These are phyloP conservation scores for Cryptus viduatorius DNA, from an alignment of 2,888 invertebrate genomes.

Conservation along the genomic window DNA sequence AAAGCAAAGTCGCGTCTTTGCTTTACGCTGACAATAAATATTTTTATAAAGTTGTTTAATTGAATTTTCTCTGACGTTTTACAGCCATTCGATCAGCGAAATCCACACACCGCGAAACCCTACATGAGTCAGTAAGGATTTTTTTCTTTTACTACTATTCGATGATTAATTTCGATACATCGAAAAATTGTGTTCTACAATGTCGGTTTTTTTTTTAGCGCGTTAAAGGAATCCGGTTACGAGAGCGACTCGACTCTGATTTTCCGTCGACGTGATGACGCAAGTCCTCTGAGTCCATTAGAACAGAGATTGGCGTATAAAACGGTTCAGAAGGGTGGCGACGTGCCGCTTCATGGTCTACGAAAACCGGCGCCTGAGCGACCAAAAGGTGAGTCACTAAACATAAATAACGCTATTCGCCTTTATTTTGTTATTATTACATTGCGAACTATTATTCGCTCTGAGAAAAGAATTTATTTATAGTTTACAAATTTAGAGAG, in stretches of 20 bases:
- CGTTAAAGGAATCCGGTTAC: slow-evolving; percentile 95
- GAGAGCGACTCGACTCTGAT: slow-evolving; percentile 96
- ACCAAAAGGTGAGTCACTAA: slow-evolving; percentile 88
- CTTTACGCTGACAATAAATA: slow-evolving; percentile 21
- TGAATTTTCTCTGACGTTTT: slow-evolving; percentile 68
- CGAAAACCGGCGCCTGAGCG: slow-evolving; percentile 95
- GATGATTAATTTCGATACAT: slow-evolving; percentile 12
- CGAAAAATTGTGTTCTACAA: slow-evolving; percentile 3
- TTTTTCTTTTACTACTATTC: neutral
- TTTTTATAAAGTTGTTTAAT: slow-evolving; percentile 1
- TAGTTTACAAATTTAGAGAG: too few relatives aligned
- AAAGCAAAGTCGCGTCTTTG: slow-evolving; percentile 8
- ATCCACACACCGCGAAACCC: slow-evolving; percentile 90
- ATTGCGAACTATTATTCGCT: too few relatives aligned
- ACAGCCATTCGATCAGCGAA: slow-evolving; percentile 89
- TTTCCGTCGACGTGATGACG: slow-evolving; percentile 91
- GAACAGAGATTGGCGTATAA: slow-evolving; percentile 94
- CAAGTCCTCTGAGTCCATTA: slow-evolving; percentile 91
- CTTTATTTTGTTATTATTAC: slow-evolving; percentile 32
- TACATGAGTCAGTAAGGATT: slow-evolving; percentile 93
- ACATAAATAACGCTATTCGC: slow-evolving; percentile 1
- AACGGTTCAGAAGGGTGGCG: slow-evolving; percentile 96
- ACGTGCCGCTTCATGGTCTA: slow-evolving; percentile 96
- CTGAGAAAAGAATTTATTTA: too few relatives aligned
- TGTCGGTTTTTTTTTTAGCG: slow-evolving; percentile 84